A percentile compares a stretch with the other conserved stretches of the same genome.
phyloP scores from a whole-genome alignment of 2,113 vertebrate species.

The Syngnathus typhle region DNA sequence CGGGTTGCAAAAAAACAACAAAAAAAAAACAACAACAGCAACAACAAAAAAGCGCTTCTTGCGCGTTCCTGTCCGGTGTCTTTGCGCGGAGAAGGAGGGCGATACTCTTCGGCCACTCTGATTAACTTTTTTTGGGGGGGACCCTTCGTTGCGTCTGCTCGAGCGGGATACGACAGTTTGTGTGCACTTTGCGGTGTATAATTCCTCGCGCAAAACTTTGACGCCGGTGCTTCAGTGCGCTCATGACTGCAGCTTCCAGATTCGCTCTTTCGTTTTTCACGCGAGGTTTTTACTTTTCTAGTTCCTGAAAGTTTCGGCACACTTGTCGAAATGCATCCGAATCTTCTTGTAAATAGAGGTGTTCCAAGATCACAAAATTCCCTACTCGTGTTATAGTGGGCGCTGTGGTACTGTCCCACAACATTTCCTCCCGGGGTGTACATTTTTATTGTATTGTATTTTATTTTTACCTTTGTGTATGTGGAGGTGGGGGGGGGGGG shows the following conservation, averaged over 20 bases:
- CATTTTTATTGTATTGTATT: neutral
- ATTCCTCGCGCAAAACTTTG: constrained; percentile 19
- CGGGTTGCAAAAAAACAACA: neutral
- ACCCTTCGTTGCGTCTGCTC: constrained; percentile 39
- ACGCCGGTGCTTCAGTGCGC: constrained; percentile 45
- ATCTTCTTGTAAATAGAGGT: constrained; percentile 64
- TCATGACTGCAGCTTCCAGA: neutral
- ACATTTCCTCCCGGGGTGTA: neutral
- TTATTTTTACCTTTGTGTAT: neutral
- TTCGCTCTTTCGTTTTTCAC: constrained; percentile 24
- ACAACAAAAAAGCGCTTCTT: constrained; percentile 5
- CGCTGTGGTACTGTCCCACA: constrained; percentile 83
- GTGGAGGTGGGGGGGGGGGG: neutral
- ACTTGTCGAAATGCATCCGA: constrained; percentile 82
- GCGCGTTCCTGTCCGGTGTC: constrained; percentile 65
- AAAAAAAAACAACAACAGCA: neutral
- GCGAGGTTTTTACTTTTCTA: constrained; percentile 27
- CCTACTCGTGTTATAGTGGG: constrained; percentile 89
- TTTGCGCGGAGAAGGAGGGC: constrained; percentile 49
- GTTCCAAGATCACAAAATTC: constrained; percentile 83
- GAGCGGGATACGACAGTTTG: neutral
- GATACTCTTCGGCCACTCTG: constrained; percentile 56
- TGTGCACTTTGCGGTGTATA: constrained; percentile 39
- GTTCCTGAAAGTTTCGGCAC: constrained; percentile 75
- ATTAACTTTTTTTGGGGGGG: constrained; percentile 37